Base-by-base conservation (phyloP, 1,140 invertebrate species). In the Drosophila nigrodunni region DNA sequence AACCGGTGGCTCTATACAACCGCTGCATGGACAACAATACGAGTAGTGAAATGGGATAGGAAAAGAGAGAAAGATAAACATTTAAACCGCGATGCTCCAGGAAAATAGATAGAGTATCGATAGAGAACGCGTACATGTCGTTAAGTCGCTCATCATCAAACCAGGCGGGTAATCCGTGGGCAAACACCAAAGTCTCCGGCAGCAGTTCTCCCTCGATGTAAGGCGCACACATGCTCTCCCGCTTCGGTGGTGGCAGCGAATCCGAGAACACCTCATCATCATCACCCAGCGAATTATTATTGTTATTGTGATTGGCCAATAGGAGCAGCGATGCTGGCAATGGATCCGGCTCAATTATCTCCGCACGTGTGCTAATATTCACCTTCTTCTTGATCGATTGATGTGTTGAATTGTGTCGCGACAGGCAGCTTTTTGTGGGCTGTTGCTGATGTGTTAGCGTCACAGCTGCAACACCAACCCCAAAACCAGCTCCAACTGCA, bases 1-100 rank as follows among this genome's bases (percentile, higher is more conserved):
- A 34, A 95, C 95, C 13, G 95, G 95, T 68, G 95, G 95, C 85
- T 95, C 95, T 76, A 94, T 92, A 78, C 88, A 92, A 66, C 91
- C 88, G 69, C 90, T 91, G 70, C 34, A 71, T 47, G 54, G 62
- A 82, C 52, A 72, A 59, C 62, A 50, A 47, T 34, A 37, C 25
- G 25, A 3, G 3, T 30, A 30, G 6, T 30, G 25, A 30, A 30
- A 30, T 30, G 25, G 1, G 3, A 30, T 30, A 30, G 25, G 25
- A 6, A 30, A 6, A 30, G 25, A 59, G n/a, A 10, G 37, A 67
- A 5, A 60, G 35, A 37, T 7, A 11, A 21, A 25, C 37, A 21
- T 34, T 58, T 54, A 59, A 37, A 35, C 7, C n/a, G 13, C 11
- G 9, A 7, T 1, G 43, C n/a, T 15, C 11, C 25, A 30, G 4